Evolutionary conservation across 2,113 vertebrate genomes (phyloP), one percentile per base, ranked within the genome.

Genomic region (Rutilus rutilus): DNA sequence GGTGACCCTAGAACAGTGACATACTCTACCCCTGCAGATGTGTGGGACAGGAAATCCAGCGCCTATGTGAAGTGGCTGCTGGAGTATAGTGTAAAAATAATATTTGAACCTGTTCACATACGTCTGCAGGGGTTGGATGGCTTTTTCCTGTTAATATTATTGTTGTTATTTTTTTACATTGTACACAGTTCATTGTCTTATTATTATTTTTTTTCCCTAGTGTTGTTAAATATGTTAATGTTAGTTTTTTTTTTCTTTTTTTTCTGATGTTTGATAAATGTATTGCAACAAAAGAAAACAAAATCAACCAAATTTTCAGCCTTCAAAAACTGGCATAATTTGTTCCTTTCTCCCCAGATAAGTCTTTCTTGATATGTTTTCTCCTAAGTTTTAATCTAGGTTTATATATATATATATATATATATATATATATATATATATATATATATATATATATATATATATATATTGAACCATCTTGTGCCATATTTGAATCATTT

Each of bases 1-100:
- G 17, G 98, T 99, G 87, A 99, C 97, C 1, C 86, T 99, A 93
- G 97, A 99, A 85, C 97, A 99, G 93, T 99, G 96, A 97, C 87
- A n/a, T 10, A 33, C 57, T 69, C 80, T 86, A 69, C 78, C 62
- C 73, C 27, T 73, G 79, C 78, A 85, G 82, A 25, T 82, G 82
- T 69, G 39, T 59, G 33, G 84, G 19, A 54, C 92, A 69, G 81
- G 79, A 79, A 76, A 30, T 64, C 77, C 39, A 78, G 67, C 65
- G 19, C 42, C 45, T 54, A 69, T 23, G 65, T 80, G 62, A 81
- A 64, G 27, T 23, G 33, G 47, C 27, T 36, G 30, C 62, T 78
- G 36, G 57, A 54, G 45, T 79, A 93, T 87, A 91, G 82, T 91
- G 90, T 92, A 87, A 89, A 92, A 74, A 50, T 91, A 92, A 91